Conservation (phyloP, 2,888 invertebrate species). For the Ctenicera cuprea region DNA sequence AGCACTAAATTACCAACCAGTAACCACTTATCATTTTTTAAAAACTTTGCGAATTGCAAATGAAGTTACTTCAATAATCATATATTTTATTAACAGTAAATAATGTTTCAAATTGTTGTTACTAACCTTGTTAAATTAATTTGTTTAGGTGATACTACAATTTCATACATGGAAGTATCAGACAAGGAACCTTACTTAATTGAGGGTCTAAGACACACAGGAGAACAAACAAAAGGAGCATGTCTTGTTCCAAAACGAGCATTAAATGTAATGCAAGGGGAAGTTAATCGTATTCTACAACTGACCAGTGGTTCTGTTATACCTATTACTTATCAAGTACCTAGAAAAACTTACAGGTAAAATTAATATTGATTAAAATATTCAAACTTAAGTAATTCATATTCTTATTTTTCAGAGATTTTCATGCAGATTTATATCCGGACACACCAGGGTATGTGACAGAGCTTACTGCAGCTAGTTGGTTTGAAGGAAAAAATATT, state of each 20-base stretch:
- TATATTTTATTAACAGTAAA: conserved; percentile 2
- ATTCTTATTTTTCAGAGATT: conserved; percentile 78
- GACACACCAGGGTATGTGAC: conserved; percentile 90
- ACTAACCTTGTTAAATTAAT: not conserved
- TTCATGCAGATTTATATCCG: conserved; percentile 95
- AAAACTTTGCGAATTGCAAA: too few relatives aligned
- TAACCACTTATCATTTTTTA: too few relatives aligned
- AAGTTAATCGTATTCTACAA: conserved; percentile 93
- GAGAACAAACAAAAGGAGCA: conserved; percentile 97
- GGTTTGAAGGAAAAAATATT: conserved; percentile 86
- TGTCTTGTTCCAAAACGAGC: conserved; percentile 94
- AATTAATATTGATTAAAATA: not conserved
- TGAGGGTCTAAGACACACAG: conserved; percentile 90
- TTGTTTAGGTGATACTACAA: conserved; percentile 85
- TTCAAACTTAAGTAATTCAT: conserved; percentile 60
- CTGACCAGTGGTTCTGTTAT: conserved; percentile 90
- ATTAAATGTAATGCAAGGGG: conserved; percentile 96
- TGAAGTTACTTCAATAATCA: too few relatives aligned
- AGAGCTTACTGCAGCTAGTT: conserved; percentile 86
- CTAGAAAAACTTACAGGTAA: conserved; percentile 71
- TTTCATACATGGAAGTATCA: conserved; percentile 92
- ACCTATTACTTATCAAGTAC: conserved; percentile 92
- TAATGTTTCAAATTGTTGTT: too few relatives aligned
- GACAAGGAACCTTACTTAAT: conserved; percentile 93
- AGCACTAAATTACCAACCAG: too few relatives aligned